Conservation (phyloP, 2,888 invertebrate genomes). For the Pachliopta kotzebuea region DNA sequence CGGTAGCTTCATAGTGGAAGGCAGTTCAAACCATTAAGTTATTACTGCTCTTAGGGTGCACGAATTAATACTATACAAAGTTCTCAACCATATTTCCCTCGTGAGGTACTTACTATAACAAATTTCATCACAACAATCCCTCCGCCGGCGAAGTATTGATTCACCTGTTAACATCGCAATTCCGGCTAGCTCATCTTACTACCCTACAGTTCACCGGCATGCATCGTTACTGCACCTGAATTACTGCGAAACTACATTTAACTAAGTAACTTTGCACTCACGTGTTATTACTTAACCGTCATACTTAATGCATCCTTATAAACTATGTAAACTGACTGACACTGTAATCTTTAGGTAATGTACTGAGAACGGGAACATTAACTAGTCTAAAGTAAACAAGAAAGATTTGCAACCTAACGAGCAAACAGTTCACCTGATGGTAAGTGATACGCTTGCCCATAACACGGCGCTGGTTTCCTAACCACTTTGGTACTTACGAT, state of each 20-base stretch:
- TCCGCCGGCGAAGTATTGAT: slow-evolving; percentile 49
- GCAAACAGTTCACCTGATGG: no score
- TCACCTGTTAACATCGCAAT: slow-evolving; percentile 53
- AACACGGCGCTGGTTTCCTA: no score
- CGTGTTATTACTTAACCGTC: not conserved
- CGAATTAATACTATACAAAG: slow-evolving; percentile 40
- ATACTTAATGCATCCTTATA: no score
- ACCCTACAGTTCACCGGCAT: slow-evolving; percentile 33
- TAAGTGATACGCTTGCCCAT: no score
- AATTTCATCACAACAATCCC: slow-evolving; percentile 52
- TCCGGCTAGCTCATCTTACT: slow-evolving; percentile 34
- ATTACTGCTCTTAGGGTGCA: slow-evolving; percentile 28
- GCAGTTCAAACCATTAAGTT: no score
- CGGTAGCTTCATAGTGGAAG: no score
- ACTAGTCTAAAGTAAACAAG: no score
- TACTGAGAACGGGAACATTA: no score
- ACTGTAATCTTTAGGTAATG: no score
- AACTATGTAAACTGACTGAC: no score
- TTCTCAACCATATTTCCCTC: slow-evolving; percentile 37
- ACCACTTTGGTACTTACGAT: no score
- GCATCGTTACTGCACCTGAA: slow-evolving; percentile 32
- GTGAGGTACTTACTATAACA: slow-evolving; percentile 46
- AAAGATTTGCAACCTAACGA: no score
- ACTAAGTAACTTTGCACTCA: slow-evolving; percentile 5
- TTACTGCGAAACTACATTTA: not conserved